Evolutionary conservation across 2,888 invertebrate species (phyloP).

Genomic region (Onchidella celtica): DNA sequence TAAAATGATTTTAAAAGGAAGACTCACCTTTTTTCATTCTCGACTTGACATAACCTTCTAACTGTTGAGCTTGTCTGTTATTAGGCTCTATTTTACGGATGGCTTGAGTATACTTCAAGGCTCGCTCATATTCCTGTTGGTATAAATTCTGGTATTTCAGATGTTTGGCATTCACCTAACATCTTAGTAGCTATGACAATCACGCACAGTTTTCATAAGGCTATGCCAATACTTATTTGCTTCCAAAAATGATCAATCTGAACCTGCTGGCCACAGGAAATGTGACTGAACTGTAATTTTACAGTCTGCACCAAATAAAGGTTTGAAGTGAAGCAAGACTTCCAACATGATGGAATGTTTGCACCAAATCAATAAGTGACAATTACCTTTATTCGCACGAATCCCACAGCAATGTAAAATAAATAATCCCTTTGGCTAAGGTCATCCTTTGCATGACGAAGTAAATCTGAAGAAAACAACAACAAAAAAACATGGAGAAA

Average conservation of each 20-base stretch:
- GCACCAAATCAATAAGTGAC: too few species aligned
- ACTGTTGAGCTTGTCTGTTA: slow-evolving; percentile 92
- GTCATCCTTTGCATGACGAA: slow-evolving; percentile 84
- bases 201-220: too few species aligned
- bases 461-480: slow-evolving; percentile 77
- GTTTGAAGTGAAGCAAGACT: background rate
- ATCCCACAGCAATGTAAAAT: slow-evolving; percentile 96
- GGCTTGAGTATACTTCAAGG: slow-evolving; percentile 90
- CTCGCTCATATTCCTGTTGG: slow-evolving; percentile 88
- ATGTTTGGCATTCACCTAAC: background rate
- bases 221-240: background rate
- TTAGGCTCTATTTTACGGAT: slow-evolving; percentile 91
- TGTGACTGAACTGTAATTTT: background rate
- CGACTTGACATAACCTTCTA: slow-evolving; percentile 91
- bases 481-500: slow-evolving; percentile 4
- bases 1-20: too few species aligned
- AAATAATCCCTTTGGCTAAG: slow-evolving; percentile 93
- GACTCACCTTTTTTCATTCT: slow-evolving; percentile 90
- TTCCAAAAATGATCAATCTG: background rate
- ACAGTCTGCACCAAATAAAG: too few species aligned
- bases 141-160: background rate
- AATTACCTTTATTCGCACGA: slow-evolving; percentile 89
- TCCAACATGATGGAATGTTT: background rate
- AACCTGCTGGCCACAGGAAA: background rate
- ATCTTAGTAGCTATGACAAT: too few species aligned